Conservation (phyloP, 2,113 vertebrate species). For the Pelecanus crispus region DNA sequence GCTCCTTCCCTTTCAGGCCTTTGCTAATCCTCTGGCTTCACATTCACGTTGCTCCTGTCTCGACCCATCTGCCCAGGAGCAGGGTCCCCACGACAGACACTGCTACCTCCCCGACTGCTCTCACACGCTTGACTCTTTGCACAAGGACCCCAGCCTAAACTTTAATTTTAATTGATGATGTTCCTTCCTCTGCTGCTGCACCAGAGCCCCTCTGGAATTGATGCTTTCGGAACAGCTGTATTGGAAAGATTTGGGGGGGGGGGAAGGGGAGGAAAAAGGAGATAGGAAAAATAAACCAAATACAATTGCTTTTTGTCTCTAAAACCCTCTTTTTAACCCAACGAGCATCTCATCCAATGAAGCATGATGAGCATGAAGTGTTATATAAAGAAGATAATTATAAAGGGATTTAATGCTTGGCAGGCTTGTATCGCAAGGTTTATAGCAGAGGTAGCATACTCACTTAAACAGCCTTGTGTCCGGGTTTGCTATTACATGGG, state of each 20-base stretch:
- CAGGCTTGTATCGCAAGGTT: conserved; percentile 35
- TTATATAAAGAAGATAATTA: conserved; percentile 72
- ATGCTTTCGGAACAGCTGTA: background rate
- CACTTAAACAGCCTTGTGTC: conserved; percentile 29
- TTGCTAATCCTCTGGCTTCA: conserved; percentile 26
- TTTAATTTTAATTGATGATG: background rate
- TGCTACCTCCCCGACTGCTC: background rate
- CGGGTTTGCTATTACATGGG: conserved; percentile 17
- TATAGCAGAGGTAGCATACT: conserved; percentile 10
- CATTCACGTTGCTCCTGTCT: background rate
- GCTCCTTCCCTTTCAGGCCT: background rate
- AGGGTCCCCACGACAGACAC: background rate
- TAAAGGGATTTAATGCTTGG: conserved; percentile 72
- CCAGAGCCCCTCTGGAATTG: background rate
- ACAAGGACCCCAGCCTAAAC: background rate
- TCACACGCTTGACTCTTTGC: background rate
- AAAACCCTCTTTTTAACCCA: conserved; percentile 60
- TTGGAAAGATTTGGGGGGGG: background rate
- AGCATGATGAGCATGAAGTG: conserved; percentile 66
- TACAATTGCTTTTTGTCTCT: conserved; percentile 41
- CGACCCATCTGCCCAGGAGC: accelerated
- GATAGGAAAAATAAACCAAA: conserved; percentile 21
- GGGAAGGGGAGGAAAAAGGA: background rate
- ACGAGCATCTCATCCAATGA: conserved; percentile 43
- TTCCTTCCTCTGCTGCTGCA: background rate